Percentiles rank a stretch among this genome's conserved stretches.
These are phyloP conservation scores for Ceyx cyanopectus DNA, from an alignment of 2,113 vertebrate genomes.

Conservation along the genomic window DNA sequence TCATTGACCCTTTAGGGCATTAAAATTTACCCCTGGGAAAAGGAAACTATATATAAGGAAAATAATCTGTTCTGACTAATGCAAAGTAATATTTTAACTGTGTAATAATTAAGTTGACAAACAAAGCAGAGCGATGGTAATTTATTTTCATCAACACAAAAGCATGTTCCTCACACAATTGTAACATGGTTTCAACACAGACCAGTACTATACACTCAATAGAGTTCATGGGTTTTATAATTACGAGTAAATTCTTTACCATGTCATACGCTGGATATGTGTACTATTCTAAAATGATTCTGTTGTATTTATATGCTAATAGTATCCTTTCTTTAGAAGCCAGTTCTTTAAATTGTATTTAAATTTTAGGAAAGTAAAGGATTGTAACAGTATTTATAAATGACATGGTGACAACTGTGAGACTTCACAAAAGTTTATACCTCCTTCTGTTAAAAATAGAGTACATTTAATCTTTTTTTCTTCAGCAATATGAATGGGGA, in stretches of 20 bases:
- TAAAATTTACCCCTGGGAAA: conserved; percentile 70
- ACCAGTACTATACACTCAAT: conserved; percentile 46
- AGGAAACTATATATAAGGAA: conserved; percentile 53
- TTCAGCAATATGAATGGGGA: conserved; percentile 66
- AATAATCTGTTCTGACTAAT: conserved; percentile 52
- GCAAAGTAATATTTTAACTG: conserved; percentile 61
- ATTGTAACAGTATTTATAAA: conserved; percentile 74
- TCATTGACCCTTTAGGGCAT: conserved; percentile 71
- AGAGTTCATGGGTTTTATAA: conserved; percentile 72
- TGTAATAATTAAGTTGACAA: conserved; percentile 63
- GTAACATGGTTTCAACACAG: conserved; percentile 60
- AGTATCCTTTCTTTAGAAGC: conserved; percentile 64
- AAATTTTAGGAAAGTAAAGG: conserved; percentile 76
- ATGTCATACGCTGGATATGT: conserved; percentile 64
- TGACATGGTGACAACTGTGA: conserved; percentile 78
- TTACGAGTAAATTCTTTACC: conserved; percentile 77
- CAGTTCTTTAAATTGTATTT: conserved; percentile 77
- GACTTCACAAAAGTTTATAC: conserved; percentile 77
- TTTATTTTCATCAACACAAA: conserved; percentile 70
- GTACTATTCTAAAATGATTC: conserved; percentile 74
- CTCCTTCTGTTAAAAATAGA: conserved; percentile 76
- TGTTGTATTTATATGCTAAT: conserved; percentile 82
- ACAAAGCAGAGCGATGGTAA: conserved; percentile 62
- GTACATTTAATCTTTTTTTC: conserved; percentile 60
- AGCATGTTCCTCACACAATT: conserved; percentile 61